phyloP scores from a whole-genome alignment of 2,113 vertebrate species.

The Bujurquina vittata region DNA sequence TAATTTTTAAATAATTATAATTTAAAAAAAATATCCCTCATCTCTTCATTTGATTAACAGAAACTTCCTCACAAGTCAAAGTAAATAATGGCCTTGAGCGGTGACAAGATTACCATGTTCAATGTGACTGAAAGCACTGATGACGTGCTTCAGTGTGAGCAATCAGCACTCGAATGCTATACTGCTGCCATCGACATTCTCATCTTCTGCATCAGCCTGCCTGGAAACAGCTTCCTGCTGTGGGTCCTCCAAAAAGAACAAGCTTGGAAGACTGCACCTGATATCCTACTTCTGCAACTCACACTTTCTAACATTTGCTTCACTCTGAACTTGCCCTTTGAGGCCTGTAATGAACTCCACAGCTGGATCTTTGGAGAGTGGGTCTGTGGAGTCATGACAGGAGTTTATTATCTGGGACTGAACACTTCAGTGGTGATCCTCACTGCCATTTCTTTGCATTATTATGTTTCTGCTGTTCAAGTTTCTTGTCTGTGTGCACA shows the following conservation, averaged over 20 bases:
- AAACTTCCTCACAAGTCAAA: not conserved
- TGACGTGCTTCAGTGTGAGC: not conserved
- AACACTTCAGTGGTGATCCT: not conserved
- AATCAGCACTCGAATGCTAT: not conserved
- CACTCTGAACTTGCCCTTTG: slow-evolving; percentile 54
- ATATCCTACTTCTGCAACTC: slow-evolving; percentile 77
- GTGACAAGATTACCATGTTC: not conserved
- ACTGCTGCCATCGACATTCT: slow-evolving; percentile 4
- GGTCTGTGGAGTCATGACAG: not conserved
- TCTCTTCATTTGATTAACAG: not conserved
- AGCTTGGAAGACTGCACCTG: slow-evolving; percentile 46
- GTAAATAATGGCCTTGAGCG: not conserved
- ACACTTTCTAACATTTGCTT: slow-evolving; percentile 76
- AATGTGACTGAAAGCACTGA: not conserved
- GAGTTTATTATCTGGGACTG: not conserved
- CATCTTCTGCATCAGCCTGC: slow-evolving; percentile 51
- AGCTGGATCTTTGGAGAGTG: not conserved
- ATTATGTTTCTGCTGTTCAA: not conserved
- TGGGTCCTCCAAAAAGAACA: slow-evolving; percentile 42
- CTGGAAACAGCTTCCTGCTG: slow-evolving; percentile 49
- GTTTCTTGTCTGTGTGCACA: not conserved
- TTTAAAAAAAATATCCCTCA: not conserved
- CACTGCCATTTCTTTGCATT: not conserved
- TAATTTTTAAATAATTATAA: not conserved
- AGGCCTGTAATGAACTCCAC: not conserved